Percentiles rank a stretch among this genome's conserved stretches.
These are phyloP conservation scores for Choristoneura rosaceana DNA, from an alignment of 2,888 invertebrate genomes.

Conservation along the genomic window DNA sequence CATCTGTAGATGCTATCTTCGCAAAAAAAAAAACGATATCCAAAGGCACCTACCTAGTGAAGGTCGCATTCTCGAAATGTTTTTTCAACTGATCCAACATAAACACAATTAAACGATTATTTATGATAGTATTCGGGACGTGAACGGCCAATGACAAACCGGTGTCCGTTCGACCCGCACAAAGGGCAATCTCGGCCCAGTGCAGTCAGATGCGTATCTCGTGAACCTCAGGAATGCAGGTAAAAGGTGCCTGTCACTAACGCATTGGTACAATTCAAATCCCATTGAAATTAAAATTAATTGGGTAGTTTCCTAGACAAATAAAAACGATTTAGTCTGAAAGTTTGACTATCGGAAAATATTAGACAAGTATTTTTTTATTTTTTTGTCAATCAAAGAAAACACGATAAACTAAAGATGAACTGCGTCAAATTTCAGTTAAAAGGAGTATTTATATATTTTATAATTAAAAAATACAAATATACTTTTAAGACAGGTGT, in stretches of 20 bases:
- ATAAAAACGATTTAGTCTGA: no score
- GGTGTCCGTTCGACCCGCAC: conserved; percentile 34
- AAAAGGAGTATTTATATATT: no score
- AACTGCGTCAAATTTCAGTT: no score
- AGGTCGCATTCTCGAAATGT: conserved; percentile 2
- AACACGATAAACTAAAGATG: no score
- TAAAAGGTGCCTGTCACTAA: conserved; percentile 40
- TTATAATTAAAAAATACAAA: no score
- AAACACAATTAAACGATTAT: conserved; percentile 19
- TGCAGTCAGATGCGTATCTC: conserved; percentile 44
- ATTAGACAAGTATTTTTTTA: no score
- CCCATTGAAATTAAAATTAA: no score
- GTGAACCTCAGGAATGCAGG: conserved; percentile 39
- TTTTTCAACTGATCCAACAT: background rate
- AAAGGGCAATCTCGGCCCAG: conserved; percentile 37
- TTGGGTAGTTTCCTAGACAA: no score
- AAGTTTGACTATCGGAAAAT: no score
- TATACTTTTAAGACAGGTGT: no score
- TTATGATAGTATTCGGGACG: conserved; percentile 15
- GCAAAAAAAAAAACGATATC: background rate
- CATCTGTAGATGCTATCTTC: background rate
- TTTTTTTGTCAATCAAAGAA: no score
- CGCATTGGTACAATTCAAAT: background rate
- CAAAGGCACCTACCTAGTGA: background rate
- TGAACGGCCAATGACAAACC: conserved; percentile 1